phyloP scores from a whole-genome alignment of 1,140 invertebrate genomes.

The Pseudomyrmex gracilis region DNA sequence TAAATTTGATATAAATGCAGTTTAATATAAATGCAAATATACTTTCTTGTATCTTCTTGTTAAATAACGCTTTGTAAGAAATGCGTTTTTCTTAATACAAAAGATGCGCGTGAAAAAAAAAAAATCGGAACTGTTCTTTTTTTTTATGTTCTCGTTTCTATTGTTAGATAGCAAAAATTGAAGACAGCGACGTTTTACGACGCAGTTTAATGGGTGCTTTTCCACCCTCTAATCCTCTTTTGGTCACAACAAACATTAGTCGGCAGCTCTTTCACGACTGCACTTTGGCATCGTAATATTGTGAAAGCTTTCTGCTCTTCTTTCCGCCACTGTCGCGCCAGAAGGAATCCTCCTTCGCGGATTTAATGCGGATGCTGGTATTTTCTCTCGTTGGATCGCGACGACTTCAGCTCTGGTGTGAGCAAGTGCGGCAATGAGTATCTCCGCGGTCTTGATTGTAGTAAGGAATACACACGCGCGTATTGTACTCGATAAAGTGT shows the following conservation, averaged over 20 bases:
- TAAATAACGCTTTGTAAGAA: neutral
- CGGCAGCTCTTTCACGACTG: constrained; percentile 3
- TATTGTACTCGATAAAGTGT: constrained; percentile 1
- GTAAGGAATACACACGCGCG: neutral
- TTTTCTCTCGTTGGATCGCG: neutral
- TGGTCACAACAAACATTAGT: constrained; percentile 45
- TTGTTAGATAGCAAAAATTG: constrained; percentile 25
- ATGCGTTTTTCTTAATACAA: neutral
- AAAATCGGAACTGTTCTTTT: no score
- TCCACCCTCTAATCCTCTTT: constrained; percentile 51
- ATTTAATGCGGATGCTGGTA: constrained; percentile 8
- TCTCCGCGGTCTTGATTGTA: constrained; percentile 10
- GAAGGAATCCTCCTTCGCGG: neutral
- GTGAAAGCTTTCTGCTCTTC: constrained; percentile 7
- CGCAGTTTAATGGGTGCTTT: constrained; percentile 35
- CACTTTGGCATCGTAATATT: constrained; percentile 41
- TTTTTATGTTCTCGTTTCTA: neutral
- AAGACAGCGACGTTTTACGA: constrained; percentile 17
- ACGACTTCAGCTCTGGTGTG: no score
- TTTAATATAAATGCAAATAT: neutral
- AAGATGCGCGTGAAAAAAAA: neutral
- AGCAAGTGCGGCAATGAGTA: neutral
- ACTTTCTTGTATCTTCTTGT: neutral
- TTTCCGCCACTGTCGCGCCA: neutral
- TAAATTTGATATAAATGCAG: neutral